Evolutionary conservation across 2,797 vertebrate genomes (phyloP).

Genomic region (Scleropages formosus): DNA sequence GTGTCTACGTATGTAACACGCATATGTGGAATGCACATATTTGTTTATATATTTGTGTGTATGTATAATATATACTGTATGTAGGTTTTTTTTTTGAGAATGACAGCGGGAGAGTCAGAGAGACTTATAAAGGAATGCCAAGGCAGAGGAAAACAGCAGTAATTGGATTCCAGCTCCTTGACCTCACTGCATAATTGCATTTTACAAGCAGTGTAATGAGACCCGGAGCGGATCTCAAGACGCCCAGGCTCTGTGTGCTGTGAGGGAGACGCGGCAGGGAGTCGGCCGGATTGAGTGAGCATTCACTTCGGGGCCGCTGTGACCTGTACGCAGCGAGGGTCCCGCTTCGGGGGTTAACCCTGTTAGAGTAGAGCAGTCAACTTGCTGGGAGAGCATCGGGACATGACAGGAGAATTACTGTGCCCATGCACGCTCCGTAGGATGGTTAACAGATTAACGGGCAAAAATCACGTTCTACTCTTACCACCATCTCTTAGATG

Average conservation of each 20-base stretch:
- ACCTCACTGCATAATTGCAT: conserved; percentile 10
- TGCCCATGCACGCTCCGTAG: too few species aligned
- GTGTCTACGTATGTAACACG: too few species aligned
- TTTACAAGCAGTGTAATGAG: conserved; percentile 15
- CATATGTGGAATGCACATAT: too few species aligned
- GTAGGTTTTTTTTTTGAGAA: neutral
- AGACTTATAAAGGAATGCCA: conserved; percentile 26
- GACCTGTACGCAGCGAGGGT: too few species aligned
- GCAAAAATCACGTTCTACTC: too few species aligned
- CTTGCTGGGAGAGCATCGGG: neutral
- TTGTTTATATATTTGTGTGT: too few species aligned
- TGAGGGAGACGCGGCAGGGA: neutral
- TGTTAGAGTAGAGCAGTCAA: too few species aligned
- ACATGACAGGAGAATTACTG: neutral
- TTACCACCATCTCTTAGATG: too few species aligned
- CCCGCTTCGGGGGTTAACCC: too few species aligned
- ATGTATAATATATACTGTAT: too few species aligned
- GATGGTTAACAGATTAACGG: neutral
- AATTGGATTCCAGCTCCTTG: conserved; percentile 19
- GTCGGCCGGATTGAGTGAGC: too few species aligned
- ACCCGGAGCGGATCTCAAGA: neutral
- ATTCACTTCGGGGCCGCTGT: too few species aligned
- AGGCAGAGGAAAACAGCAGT: conserved; percentile 17
- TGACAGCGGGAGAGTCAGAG: conserved; percentile 4
- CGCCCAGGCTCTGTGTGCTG: neutral